Evolutionary conservation across 2,888 invertebrate species (phyloP), one percentile per base, ranked within the genome.

Genomic region (Spodoptera exigua): DNA sequence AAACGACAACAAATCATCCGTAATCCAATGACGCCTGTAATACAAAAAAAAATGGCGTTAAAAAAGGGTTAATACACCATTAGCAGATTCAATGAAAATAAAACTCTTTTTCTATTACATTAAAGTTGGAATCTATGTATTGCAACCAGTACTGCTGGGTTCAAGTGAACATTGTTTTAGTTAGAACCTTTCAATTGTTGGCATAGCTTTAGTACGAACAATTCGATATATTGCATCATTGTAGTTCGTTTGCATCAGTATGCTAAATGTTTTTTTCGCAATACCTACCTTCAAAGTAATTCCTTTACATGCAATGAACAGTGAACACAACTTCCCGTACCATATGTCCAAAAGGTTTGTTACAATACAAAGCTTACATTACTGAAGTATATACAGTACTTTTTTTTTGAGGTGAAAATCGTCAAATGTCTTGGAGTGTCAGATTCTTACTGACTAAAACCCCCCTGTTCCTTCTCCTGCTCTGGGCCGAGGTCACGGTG

Each of bases 161-260:
- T 74, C 74, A 81, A 77, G 76, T 80, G 76, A 80, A 80, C 75
- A 82, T 71, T 78, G 79, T 82, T 84, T 74, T 83, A 83, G 83
- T 83, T 78, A 82, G 86, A 83, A 80, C 70, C 74, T 74, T 46
- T 37, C 58, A 55, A 59, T 77, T 77, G 75, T 78, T 72, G 49
- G 70, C 69, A 62, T 67, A 52, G 63, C 60, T 62, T 52, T 57
- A 54, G 21, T 61, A 37, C 60, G 45, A 58, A 46, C 54, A 32
- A 45, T 41, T 44, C 27, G 54, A 55, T 71, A 70, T 58, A 61
- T 65, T 70, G 47, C 43, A 49, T 11, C n/a, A 34, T 56, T 17
- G n/a, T 21, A 40, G 44, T 58, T 48, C 57, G 52, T 62, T 68
- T 9, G 27, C 16, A 39, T 11, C 9, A n/a, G 40, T 47, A 48